A percentile compares a stretch with the other conserved stretches of the same genome.
Evolutionary conservation across 2,888 invertebrate genomes (phyloP).

Genomic region (Pyrocoelia pectoralis): DNA sequence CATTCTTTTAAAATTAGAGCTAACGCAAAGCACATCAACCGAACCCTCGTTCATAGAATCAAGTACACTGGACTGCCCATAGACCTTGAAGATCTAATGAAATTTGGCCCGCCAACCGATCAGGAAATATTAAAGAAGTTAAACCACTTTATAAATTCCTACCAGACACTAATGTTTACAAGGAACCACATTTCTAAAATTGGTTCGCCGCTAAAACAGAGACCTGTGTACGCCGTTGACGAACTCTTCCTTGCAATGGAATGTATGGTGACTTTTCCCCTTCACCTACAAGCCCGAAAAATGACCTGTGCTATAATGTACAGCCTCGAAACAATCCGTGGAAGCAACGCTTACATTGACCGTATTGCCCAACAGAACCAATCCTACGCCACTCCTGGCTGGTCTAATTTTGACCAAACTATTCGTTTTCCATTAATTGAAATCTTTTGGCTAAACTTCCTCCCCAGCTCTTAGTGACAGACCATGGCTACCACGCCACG

Average conservation of each 20-base stretch:
- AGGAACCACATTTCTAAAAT: constrained; percentile 2
- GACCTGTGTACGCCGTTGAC: constrained; percentile 8
- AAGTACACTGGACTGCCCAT: constrained; percentile 1
- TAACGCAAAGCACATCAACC: neutral
- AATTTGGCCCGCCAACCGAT: no score
- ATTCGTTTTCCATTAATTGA: constrained; percentile 2
- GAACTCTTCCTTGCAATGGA: constrained; percentile 2
- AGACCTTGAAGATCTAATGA: neutral
- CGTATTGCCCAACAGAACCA: neutral
- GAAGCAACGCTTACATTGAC: constrained; percentile 5
- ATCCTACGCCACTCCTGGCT: constrained; percentile 5
- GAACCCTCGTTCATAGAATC: constrained; percentile 2
- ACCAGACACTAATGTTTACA: constrained; percentile 13
- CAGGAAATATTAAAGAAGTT: no score
- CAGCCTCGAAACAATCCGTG: constrained; percentile 7
- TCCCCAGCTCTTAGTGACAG: no score
- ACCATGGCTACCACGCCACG: neutral
- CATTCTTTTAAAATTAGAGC: constrained; percentile 7
- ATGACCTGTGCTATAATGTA: constrained; percentile 9
- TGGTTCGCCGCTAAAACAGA: neutral
- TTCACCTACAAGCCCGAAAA: constrained; percentile 3
- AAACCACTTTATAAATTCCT: no score
- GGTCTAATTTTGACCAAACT: constrained; percentile 7
- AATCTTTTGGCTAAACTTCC: neutral
- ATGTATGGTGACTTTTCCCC: constrained; percentile 8